A percentile compares a stretch with the other conserved stretches of the same genome.
Conservation (phyloP, 2,797 vertebrate genomes). For the Pampus argenteus region DNA sequence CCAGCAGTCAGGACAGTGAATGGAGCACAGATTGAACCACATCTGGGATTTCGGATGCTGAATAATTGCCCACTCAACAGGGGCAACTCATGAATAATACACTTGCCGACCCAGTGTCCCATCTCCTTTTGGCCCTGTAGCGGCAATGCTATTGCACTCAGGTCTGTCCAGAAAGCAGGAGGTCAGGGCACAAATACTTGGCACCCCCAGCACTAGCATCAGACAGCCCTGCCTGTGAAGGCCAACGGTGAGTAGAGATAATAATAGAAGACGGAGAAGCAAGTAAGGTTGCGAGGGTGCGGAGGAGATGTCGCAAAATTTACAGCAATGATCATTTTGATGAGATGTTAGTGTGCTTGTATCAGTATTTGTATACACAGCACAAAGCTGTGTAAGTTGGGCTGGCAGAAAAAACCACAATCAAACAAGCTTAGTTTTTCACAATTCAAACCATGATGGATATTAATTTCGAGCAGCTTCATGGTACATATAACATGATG, state of each 20-base stretch:
- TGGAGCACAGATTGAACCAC: conserved; percentile 85
- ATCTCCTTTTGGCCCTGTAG: conserved; percentile 62
- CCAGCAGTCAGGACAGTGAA: conserved; percentile 80
- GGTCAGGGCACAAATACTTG: conserved; percentile 61
- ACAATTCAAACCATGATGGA: background rate
- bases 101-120: conserved; percentile 62
- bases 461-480: conserved; percentile 6
- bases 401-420: background rate
- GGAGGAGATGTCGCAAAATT: conserved; percentile 1
- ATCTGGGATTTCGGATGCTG: conserved; percentile 81
- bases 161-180: conserved; percentile 57
- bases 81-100: conserved; percentile 79
- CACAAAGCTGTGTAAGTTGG: conserved; percentile 15
- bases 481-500: conserved; percentile 16
- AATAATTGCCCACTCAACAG: conserved; percentile 80
- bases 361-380: conserved; percentile 22
- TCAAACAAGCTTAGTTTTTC: conserved; percentile 9
- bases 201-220: conserved; percentile 30
- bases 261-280: conserved; percentile 35
- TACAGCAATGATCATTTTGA: conserved; percentile 2
- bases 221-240: conserved; percentile 27
- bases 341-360: conserved; percentile 1
- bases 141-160: conserved; percentile 58
- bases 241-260: conserved; percentile 21
- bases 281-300: background rate